phyloP scores from a whole-genome alignment of 2,888 invertebrate species.

The Slavum lentiscoides region DNA sequence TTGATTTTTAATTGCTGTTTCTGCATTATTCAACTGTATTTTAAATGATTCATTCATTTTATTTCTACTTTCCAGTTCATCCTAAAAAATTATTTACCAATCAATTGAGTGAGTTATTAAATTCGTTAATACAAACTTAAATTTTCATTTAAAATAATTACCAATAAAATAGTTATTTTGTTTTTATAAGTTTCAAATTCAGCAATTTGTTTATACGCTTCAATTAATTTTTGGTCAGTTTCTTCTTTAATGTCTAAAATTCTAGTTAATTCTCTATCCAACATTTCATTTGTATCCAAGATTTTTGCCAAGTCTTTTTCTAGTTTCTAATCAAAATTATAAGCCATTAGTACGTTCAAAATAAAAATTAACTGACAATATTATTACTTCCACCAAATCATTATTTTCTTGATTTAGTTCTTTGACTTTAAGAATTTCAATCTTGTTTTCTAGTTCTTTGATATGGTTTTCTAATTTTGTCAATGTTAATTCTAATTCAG shows the following conservation, averaged over 20 bases:
- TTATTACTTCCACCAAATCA: constrained; percentile 23
- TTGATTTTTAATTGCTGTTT: not conserved
- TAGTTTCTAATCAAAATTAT: constrained; percentile 23
- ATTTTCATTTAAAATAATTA: not conserved
- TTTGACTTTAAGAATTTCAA: constrained; percentile 27
- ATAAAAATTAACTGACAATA: too few species aligned
- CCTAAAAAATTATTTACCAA: constrained; percentile 21
- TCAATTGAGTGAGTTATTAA: not conserved
- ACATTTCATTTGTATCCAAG: constrained; percentile 43
- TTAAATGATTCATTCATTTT: constrained; percentile 13
- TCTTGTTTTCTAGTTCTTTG: constrained; percentile 35
- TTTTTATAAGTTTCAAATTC: constrained; percentile 18
- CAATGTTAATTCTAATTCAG: constrained; percentile 25
- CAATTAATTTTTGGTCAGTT: constrained; percentile 38
- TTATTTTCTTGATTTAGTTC: constrained; percentile 14
- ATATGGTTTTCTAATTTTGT: constrained; percentile 30
- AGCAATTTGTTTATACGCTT: constrained; percentile 21
- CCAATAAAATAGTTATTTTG: constrained; percentile 23
- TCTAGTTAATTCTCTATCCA: constrained; percentile 40
- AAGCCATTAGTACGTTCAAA: not conserved
- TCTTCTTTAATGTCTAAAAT: constrained; percentile 49
- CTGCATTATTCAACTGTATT: not conserved
- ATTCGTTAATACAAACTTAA: not conserved
- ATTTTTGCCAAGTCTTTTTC: constrained; percentile 32
- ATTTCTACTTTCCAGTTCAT: constrained; percentile 37